Evolutionary conservation across 2,888 invertebrate species (phyloP).

Genomic region (Drosophila differens): DNA sequence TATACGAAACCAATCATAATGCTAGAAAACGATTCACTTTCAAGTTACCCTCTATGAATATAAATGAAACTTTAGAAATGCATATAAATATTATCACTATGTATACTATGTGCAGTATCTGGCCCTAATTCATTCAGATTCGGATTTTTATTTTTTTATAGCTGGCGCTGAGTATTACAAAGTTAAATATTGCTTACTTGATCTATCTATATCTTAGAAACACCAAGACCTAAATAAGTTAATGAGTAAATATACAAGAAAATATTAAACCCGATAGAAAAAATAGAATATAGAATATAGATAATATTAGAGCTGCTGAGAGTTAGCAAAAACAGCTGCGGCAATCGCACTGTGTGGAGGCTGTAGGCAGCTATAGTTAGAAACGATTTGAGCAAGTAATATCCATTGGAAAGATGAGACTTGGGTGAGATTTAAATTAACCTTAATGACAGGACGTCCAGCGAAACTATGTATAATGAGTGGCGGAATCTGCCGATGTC

Average conservation of each 20-base stretch:
- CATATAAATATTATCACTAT: neutral
- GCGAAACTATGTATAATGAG: neutral
- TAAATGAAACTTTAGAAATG: neutral
- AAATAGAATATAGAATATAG: too few species aligned
- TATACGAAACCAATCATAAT: constrained; percentile 26
- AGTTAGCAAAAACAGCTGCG: neutral
- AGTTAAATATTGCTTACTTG: neutral
- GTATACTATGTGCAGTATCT: neutral
- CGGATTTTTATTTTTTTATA: too few species aligned
- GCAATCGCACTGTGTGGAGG: neutral
- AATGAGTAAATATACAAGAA: neutral
- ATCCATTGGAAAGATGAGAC: neutral
- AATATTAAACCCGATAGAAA: neutral
- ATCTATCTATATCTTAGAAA: neutral
- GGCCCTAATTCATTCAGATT: neutral
- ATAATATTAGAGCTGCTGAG: neutral
- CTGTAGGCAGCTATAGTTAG: neutral
- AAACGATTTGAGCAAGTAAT: neutral
- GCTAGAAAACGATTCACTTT: constrained; percentile 24
- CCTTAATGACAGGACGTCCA: neutral
- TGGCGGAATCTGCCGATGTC: neutral
- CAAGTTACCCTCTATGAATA: constrained; percentile 22
- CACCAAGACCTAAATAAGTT: neutral
- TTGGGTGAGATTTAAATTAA: neutral
- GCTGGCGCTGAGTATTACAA: neutral